phyloP scores from a whole-genome alignment of 2,797 vertebrate genomes.

The Dryobates pubescens region DNA sequence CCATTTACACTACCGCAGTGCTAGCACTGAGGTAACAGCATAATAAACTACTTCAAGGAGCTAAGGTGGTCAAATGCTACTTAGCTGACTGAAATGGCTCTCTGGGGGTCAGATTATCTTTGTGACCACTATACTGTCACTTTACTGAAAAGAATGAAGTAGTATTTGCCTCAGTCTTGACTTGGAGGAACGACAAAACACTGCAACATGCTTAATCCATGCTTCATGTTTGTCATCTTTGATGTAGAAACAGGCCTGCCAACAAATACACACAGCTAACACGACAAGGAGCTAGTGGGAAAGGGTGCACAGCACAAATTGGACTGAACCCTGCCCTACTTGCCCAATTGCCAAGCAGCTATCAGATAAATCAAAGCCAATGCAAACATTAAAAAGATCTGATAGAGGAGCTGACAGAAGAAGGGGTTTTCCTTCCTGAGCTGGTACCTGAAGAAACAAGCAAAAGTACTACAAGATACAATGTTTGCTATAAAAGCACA shows the following conservation, averaged over 20 bases:
- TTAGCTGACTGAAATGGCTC: background rate
- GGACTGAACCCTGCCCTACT: background rate
- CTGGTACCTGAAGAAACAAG: background rate
- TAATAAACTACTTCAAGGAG: background rate
- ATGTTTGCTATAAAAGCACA: background rate
- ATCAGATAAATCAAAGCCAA: background rate
- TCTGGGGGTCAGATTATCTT: background rate
- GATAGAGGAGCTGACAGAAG: background rate
- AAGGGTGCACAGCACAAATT: background rate
- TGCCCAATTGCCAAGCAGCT: background rate
- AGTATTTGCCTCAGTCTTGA: background rate
- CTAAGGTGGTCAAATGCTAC: background rate
- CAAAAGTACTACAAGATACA: background rate
- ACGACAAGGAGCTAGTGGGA: background rate
- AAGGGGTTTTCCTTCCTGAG: background rate
- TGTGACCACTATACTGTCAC: background rate
- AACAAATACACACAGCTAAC: background rate
- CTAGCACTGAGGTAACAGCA: background rate
- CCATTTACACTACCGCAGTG: background rate
- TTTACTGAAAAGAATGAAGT: background rate
- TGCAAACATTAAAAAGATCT: background rate
- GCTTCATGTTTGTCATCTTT: background rate
- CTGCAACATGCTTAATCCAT: background rate
- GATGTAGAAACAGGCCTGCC: background rate
- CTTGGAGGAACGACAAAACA: background rate